Percentiles rank a stretch among this genome's conserved stretches.
phyloP scores from a whole-genome alignment of 2,888 invertebrate species.

The Chironomus tentans region DNA sequence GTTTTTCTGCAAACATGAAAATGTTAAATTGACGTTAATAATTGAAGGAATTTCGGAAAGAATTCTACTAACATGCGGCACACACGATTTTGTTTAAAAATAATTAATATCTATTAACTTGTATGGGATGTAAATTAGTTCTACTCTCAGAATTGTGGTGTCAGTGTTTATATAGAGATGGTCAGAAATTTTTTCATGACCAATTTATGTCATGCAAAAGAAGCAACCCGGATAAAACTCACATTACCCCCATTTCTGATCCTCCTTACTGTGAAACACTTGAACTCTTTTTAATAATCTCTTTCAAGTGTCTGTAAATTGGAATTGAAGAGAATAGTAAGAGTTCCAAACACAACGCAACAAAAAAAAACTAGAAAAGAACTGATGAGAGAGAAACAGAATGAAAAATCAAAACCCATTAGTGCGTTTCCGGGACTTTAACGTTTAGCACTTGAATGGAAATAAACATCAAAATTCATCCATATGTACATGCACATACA shows the following conservation, averaged over 20 bases:
- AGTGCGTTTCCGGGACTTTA: slow-evolving; percentile 8
- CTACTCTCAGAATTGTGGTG: no score
- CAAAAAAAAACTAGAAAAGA: neutral
- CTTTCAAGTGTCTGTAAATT: neutral
- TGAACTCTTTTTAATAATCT: neutral
- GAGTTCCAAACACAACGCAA: no score
- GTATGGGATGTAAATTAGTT: no score
- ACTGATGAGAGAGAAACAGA: neutral
- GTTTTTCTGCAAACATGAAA: slow-evolving; percentile 15
- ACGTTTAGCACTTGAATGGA: neutral
- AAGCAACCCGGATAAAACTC: no score
- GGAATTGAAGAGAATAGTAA: neutral
- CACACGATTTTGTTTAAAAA: no score
- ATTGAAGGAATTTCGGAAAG: neutral
- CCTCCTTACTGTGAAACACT: neutral
- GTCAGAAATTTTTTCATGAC: no score
- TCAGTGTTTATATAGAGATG: no score
- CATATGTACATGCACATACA: no score
- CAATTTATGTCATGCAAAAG: no score
- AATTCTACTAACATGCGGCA: neutral
- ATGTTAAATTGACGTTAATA: slow-evolving; percentile 15
- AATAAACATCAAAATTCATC: neutral
- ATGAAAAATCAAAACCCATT: neutral
- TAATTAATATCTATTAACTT: no score
- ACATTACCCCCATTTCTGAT: no score